Conservation (phyloP, 2,888 invertebrate species). For the Hofmannophila pseudospretella region DNA sequence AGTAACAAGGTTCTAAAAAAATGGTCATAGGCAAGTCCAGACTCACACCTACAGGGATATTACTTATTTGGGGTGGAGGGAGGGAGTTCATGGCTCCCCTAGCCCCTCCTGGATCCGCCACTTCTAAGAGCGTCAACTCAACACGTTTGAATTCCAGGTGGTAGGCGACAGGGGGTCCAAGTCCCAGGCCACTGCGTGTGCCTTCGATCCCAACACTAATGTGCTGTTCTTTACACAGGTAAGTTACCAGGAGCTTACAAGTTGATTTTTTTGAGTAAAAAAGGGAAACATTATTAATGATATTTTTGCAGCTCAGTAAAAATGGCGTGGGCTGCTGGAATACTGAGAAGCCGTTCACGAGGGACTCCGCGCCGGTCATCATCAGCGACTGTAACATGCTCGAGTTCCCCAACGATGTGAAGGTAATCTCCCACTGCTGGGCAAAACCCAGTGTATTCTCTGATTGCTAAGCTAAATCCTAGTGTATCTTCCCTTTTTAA, state of each 20-base stretch:
- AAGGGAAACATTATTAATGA: too few species aligned
- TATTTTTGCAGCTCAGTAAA: conserved; percentile 71
- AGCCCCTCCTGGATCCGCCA: too few species aligned
- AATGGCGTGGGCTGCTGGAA: conserved; percentile 90
- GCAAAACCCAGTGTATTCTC: background rate
- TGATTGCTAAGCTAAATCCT: background rate
- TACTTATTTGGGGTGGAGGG: background rate
- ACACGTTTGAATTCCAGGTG: conserved; percentile 48
- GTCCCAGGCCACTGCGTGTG: conserved; percentile 84
- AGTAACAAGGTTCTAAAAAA: too few species aligned
- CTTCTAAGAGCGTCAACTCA: conserved; percentile 1
- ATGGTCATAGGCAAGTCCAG: too few species aligned
- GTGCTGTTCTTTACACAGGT: conserved; percentile 85
- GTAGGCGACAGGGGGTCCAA: conserved; percentile 83
- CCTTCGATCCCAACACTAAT: conserved; percentile 80
- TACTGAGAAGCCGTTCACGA: conserved; percentile 73
- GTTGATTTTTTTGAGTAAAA: too few species aligned
- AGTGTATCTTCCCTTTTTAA: too few species aligned
- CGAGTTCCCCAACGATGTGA: conserved; percentile 86
- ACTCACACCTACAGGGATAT: too few species aligned
- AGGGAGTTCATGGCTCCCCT: too few species aligned
- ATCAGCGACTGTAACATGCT: conserved; percentile 82
- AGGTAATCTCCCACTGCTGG: conserved; percentile 44
- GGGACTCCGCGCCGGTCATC: conserved; percentile 79
- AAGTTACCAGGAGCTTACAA: conserved; percentile 1